These are phyloP conservation scores for Gavialis gangeticus DNA, from an alignment of 2,113 vertebrate species.

Conservation along the genomic window DNA sequence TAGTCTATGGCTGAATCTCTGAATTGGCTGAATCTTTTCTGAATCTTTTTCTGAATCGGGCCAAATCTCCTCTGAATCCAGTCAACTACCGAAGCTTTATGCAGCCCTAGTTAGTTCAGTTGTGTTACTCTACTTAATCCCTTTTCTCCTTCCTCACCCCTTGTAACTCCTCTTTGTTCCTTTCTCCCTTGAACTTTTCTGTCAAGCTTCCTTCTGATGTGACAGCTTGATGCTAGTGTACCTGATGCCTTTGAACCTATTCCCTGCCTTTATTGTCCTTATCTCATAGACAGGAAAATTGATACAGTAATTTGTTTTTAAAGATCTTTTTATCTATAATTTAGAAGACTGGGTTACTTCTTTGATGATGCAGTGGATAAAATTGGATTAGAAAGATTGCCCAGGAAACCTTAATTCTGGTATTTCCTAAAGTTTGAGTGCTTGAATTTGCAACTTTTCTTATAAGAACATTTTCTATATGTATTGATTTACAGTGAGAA, in stretches of 20 bases:
- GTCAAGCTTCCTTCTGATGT: not conserved
- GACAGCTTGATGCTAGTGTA: not conserved
- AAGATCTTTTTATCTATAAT: not conserved
- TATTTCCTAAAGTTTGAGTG: not conserved
- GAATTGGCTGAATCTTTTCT: no score
- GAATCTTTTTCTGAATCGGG: no score
- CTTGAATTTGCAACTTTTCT: not conserved
- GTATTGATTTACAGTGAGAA: not conserved
- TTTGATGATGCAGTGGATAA: not conserved
- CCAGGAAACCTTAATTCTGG: not conserved
- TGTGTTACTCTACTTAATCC: not conserved
- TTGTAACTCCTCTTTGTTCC: not conserved
- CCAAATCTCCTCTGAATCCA: no score
- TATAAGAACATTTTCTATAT: not conserved
- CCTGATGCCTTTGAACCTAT: not conserved
- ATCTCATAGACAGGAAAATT: not conserved
- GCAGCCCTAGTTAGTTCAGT: not conserved
- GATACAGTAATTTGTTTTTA: not conserved
- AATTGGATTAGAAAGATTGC: not conserved
- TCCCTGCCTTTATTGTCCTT: not conserved
- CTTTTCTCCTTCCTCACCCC: no score
- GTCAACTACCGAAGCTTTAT: no score
- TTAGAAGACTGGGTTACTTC: not conserved
- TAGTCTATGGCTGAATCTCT: no score
- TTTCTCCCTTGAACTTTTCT: not conserved